Evolutionary conservation across 2,113 vertebrate species (phyloP), one percentile per base, ranked within the genome.

Genomic region (Panthera leo): DNA sequence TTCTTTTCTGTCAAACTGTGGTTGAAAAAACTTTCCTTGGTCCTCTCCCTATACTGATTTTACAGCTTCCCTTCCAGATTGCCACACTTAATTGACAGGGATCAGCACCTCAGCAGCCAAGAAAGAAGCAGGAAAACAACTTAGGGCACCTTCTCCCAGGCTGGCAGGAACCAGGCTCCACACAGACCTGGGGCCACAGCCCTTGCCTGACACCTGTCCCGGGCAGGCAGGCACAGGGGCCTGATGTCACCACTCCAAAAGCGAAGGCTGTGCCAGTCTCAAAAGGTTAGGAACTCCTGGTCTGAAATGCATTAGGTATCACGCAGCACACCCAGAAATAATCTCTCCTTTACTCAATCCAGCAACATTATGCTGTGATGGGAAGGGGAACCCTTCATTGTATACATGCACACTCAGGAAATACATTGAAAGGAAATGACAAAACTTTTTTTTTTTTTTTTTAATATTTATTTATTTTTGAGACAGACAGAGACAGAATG

Each of bases 261-360:
- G 36, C 25, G 4, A 91, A 94, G 58, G 76, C 45, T 23, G 39
- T 23, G 89, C 70, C 96, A 58, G 5, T n/a, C 70, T 68, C 67
- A 21, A 96, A 94, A 90, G 63, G 94, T 48, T 48, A 95, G 75
- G 36, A 63, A 79, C 76, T 67, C 92, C 89, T 67, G 36, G 63
- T 63, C 83, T 51, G 48, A 70, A n/a, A 70, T 0, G 18, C 51
- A 58, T 95, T 29, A 79, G 27, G 0, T 53, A n/a, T 75, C 68
- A 93, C 67, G 87, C 27, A 12, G 25, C 80, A 76, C 12, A 65
- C 5, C 63, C 67, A 61, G 48, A 94, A 67, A 96, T 79, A 84
- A 89, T 83, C 21, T 92, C 89, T 27, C 63, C 79, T 92, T 85
- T 15, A 91, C 68, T 79, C 84, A 25, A 13, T 3, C 36, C 34